Evolutionary conservation across 2,113 vertebrate genomes (phyloP), one percentile per base, ranked within the genome.

Genomic region (Caloenas nicobarica): DNA sequence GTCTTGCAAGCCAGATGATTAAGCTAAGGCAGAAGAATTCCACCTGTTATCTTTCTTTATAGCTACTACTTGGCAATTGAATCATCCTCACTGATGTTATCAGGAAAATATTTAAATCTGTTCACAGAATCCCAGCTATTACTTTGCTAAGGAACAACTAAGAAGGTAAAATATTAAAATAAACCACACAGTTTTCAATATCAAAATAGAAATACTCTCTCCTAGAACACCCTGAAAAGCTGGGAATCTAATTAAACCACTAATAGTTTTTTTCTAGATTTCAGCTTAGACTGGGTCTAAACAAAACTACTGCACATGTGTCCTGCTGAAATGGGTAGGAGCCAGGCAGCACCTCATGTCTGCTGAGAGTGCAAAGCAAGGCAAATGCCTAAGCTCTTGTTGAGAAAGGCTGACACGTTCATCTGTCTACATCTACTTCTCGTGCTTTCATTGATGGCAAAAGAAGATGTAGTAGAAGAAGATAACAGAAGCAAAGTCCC

Each of bases 161-260:
- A 44, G 42, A 23, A 34, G 11, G 2, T 2, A 2, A 61, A 69
- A 60, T 36, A 8, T 18, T 6, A 34, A 15, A 36, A 56, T 25
- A 74, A 42, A 5, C 0, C 3, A 10, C 10, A 38, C 5, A 40
- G 5, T 0, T 56, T 88, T 38, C 77, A 57, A 70, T 24, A 53
- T 25, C 5, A 66, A 50, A 68, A 83, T 17, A 44, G 1, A 48
- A 66, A 16, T 58, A 2, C 0, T 48, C 1, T 74, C 29, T 66
- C 2, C 4, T 42, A 54, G 13, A 53, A 54, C 2, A 65, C 70
- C 9, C 1, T 46, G 70, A 53, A 25, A 28, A 33, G 0, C 4
- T 6, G 38, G 3, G 12, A 38, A 46, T 28, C 6, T n/a, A 51
- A 70, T 42, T 56, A 54, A 65, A 23, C 7, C 4, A 29, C 2